These are phyloP conservation scores for Lepas anatifera DNA, from an alignment of 2,888 invertebrate genomes.

Conservation along the genomic window DNA sequence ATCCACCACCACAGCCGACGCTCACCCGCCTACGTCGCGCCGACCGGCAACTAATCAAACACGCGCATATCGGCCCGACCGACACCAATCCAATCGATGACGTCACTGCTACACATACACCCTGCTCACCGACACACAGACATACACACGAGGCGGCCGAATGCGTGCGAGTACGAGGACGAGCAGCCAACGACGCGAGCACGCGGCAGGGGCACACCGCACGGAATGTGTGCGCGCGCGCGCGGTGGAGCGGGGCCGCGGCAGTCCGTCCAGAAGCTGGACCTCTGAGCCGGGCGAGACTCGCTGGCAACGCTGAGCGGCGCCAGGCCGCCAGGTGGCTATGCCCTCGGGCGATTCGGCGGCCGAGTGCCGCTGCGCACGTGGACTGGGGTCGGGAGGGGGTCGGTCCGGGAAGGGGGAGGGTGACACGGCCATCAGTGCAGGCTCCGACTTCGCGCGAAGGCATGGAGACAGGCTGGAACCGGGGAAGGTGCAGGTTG, in stretches of 20 bases:
- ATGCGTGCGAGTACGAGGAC: too few relatives aligned
- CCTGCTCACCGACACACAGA: too few relatives aligned
- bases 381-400: too few relatives aligned
- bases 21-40: too few relatives aligned
- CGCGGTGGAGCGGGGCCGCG: neutral
- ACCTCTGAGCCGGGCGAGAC: neutral
- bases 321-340: neutral
- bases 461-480: too few relatives aligned
- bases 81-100: neutral
- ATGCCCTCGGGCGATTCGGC: neutral
- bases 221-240: slow-evolving; percentile 6
- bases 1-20: neutral
- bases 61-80: neutral
- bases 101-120: too few relatives aligned
- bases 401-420: neutral
- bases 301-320: neutral
- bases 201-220: neutral
- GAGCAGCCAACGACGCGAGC: neutral
- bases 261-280: neutral
- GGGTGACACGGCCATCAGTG: neutral
- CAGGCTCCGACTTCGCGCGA: too few relatives aligned
- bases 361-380: too few relatives aligned
- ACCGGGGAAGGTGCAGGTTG: too few relatives aligned
- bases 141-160: too few relatives aligned
- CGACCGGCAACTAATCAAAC: slow-evolving; percentile 4